A percentile compares a stretch with the other conserved stretches of the same genome.
Evolutionary conservation across 2,888 invertebrate species (phyloP).

Genomic region (Idaea aversata): DNA sequence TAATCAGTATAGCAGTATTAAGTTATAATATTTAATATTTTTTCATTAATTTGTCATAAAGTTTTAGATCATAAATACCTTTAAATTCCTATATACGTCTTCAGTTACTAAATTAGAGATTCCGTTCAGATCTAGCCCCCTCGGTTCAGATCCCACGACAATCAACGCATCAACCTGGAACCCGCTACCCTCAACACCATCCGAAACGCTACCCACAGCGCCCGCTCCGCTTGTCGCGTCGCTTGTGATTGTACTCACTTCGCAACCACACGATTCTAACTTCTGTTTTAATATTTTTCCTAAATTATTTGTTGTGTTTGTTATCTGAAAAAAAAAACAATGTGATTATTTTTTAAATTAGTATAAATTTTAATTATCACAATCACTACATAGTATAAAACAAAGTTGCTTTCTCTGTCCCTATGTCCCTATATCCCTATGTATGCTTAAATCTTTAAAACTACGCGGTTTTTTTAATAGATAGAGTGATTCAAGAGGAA

Average conservation of each 20-base stretch:
- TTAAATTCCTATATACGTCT: conserved; percentile 64
- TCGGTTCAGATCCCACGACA: conserved; percentile 56
- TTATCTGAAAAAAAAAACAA: conserved; percentile 42
- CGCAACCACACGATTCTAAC: conserved; percentile 52
- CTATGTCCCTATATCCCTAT: too few species aligned
- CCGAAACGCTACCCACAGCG: conserved; percentile 27
- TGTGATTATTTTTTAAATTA: conserved; percentile 6
- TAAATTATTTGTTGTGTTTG: conserved; percentile 52
- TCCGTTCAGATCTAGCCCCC: conserved; percentile 45
- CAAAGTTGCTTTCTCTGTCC: too few species aligned
- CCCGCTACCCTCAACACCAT: conserved; percentile 30
- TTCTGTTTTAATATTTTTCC: conserved; percentile 54
- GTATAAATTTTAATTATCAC: too few species aligned
- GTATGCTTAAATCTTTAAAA: too few species aligned
- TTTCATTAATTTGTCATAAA: background rate
- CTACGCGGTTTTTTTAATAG: too few species aligned
- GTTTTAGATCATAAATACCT: conserved; percentile 46
- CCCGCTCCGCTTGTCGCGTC: conserved; percentile 33
- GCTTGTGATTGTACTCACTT: conserved; percentile 44
- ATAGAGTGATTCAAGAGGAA: too few species aligned
- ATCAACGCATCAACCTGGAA: conserved; percentile 57
- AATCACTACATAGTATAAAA: too few species aligned
- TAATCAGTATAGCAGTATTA: background rate
- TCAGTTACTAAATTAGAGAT: conserved; percentile 54
- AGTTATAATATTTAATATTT: background rate